Evolutionary conservation across 2,113 vertebrate genomes (phyloP).

Genomic region (Gymnocephalus cernua): DNA sequence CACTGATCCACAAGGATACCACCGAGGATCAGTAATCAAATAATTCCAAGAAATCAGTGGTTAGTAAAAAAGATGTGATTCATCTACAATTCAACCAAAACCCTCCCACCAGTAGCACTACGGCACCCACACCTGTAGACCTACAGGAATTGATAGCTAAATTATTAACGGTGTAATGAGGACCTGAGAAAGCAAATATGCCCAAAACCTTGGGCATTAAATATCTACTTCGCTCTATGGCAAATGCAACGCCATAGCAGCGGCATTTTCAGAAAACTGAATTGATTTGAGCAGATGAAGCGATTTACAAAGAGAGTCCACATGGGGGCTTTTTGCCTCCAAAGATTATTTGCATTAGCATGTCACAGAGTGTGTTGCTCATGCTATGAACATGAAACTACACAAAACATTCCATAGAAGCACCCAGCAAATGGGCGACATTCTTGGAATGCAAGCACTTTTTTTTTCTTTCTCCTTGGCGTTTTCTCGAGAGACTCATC

Average conservation of each 20-base stretch:
- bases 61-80: conserved; percentile 20
- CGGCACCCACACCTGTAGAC: conserved; percentile 25
- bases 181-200: conserved; percentile 6
- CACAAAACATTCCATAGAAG: conserved; percentile 57
- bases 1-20: not conserved
- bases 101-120: conserved; percentile 5
- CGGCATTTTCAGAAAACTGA: not conserved
- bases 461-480: conserved; percentile 18
- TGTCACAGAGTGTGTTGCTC: conserved; percentile 30
- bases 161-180: not conserved
- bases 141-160: not conserved
- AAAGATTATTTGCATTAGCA: conserved; percentile 58
- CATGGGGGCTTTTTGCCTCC: conserved; percentile 52
- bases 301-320: conserved; percentile 44
- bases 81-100: conserved; percentile 12
- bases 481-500: conserved; percentile 13
- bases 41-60: conserved; percentile 19
- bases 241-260: not conserved
- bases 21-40: conserved; percentile 5
- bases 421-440: conserved; percentile 8
- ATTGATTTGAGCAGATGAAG: not conserved
- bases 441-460: conserved; percentile 71
- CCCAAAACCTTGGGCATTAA: not conserved
- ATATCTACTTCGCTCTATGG: not conserved
- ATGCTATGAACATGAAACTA: conserved; percentile 35